Conservation (phyloP, 2,113 vertebrate species). For the Psammodynastes pulverulentus region DNA sequence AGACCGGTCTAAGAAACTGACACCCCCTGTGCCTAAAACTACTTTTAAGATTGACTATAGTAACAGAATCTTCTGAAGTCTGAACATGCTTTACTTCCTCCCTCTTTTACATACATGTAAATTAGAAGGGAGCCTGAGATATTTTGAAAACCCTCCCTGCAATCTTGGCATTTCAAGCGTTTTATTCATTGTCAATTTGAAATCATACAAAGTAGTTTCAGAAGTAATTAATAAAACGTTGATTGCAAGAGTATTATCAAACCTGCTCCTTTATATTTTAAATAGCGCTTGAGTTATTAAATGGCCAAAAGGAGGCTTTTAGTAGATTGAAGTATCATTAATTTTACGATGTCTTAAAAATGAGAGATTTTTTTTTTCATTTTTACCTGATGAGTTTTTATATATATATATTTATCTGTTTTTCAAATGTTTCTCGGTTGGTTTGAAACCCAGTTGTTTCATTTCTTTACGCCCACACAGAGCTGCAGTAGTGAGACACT, state of each 20-base stretch:
- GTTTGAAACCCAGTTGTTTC: constrained; percentile 78
- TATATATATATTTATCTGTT: constrained; percentile 70
- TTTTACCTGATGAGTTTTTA: constrained; percentile 54
- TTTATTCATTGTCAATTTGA: neutral
- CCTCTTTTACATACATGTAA: neutral
- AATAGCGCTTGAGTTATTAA: constrained; percentile 14
- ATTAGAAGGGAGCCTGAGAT: neutral
- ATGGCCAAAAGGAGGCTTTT: constrained; percentile 16
- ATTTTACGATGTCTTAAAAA: constrained; percentile 16
- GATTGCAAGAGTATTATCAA: neutral
- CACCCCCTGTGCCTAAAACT: neutral
- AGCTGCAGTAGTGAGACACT: constrained; percentile 72
- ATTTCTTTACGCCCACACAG: constrained; percentile 78
- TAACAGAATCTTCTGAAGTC: neutral
- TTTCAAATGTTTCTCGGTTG: constrained; percentile 79
- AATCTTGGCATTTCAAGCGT: neutral
- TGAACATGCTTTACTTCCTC: neutral
- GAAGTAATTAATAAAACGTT: neutral
- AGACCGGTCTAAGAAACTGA: neutral
- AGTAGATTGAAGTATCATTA: neutral
- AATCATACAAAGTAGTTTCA: constrained; percentile 17
- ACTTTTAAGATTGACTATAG: neutral
- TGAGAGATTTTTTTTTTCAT: constrained; percentile 51
- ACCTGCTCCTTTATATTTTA: neutral
- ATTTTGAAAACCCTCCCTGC: neutral